These are phyloP conservation scores for Harpagoxenus sublaevis DNA, from an alignment of 2,888 invertebrate genomes.

Conservation along the genomic window DNA sequence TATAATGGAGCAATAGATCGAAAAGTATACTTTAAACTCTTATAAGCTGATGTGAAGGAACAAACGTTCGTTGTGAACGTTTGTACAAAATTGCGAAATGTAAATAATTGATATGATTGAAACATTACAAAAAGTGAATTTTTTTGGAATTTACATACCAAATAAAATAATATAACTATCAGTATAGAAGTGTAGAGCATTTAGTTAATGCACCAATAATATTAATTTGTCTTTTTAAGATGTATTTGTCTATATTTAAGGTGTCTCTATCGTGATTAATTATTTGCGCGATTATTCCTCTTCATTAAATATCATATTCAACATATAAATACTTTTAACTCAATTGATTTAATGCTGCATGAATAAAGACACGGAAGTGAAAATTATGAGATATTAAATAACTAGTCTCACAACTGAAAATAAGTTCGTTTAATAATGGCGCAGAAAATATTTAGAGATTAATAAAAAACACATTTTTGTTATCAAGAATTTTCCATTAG, in stretches of 20 bases:
- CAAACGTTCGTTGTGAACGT: constrained; percentile 4
- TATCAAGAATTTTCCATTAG: neutral
- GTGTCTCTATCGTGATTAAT: constrained; percentile 5
- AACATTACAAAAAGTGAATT: constrained; percentile 8
- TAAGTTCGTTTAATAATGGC: constrained; percentile 3
- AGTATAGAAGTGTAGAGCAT: constrained; percentile 26
- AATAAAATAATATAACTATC: constrained; percentile 27
- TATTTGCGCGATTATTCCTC: constrained; percentile 5
- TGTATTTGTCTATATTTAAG: constrained; percentile 2
- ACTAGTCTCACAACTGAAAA: constrained; percentile 19
- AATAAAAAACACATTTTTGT: constrained; percentile 17
- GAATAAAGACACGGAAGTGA: constrained; percentile 11
- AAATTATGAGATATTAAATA: constrained; percentile 25
- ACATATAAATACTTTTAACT: constrained; percentile 20
- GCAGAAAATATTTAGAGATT: constrained; percentile 19
- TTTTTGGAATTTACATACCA: constrained; percentile 9
- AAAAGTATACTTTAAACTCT: neutral
- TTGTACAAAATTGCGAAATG: neutral
- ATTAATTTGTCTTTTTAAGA: constrained; percentile 25
- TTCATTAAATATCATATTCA: constrained; percentile 22
- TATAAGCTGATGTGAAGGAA: constrained; percentile 10
- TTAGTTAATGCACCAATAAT: constrained; percentile 13
- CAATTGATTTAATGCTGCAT: neutral
- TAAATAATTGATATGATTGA: constrained; percentile 5
- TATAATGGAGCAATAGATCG: constrained; percentile 17